phyloP scores from a whole-genome alignment of 2,888 invertebrate species.

The Drosophila flavopinicola region DNA sequence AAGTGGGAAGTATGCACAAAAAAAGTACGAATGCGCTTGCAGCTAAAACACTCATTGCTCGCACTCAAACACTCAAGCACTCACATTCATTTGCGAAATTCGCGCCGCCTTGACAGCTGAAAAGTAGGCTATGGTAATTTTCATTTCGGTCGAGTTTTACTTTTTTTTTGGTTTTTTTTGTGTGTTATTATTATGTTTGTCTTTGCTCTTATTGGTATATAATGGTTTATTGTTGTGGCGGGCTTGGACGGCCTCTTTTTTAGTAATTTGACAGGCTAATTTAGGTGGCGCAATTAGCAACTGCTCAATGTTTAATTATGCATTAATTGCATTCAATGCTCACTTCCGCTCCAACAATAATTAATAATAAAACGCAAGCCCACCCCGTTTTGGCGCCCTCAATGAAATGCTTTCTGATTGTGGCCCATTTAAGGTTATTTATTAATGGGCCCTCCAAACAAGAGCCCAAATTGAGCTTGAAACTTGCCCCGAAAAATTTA shows the following conservation, averaged over 20 bases:
- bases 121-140: constrained; percentile 70
- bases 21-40: constrained; percentile 9
- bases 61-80: constrained; percentile 14
- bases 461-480: constrained; percentile 7
- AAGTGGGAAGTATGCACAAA: constrained; percentile 4
- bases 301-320: constrained; percentile 72
- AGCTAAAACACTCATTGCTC: constrained; percentile 10
- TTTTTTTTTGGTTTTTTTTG: constrained; percentile 17
- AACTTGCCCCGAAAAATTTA: background rate
- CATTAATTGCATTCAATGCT: constrained; percentile 76
- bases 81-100: constrained; percentile 26
- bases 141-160: constrained; percentile 27
- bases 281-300: constrained; percentile 63
- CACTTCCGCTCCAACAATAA: constrained; percentile 67
- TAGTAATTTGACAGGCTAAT: constrained; percentile 51
- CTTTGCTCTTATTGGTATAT: constrained; percentile 33
- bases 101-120: constrained; percentile 55
- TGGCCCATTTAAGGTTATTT: constrained; percentile 31
- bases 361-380: constrained; percentile 43
- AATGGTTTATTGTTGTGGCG: constrained; percentile 48
- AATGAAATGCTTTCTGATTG: constrained; percentile 9
- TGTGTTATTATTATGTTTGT: constrained; percentile 28
- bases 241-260: constrained; percentile 18
- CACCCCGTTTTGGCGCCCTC: too few species aligned
- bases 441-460: constrained; percentile 18